Percentiles rank a stretch among this genome's conserved stretches.
Evolutionary conservation across 1,140 invertebrate genomes (phyloP).

Genomic region (Papilio xuthus): DNA sequence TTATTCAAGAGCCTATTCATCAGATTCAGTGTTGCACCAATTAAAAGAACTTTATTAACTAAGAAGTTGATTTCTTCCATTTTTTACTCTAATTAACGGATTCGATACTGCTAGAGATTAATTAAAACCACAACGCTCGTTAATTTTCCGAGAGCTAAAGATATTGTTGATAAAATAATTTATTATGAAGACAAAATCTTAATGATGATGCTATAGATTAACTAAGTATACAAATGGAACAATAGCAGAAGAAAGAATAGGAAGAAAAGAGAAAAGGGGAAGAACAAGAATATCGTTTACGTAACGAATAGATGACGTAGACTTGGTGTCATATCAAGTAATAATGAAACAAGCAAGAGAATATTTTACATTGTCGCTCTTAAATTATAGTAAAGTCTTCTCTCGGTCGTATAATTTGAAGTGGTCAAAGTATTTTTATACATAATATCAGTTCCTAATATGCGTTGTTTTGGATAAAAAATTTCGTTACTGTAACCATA

Average conservation of each 20-base stretch:
- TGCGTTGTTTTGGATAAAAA: too few relatives aligned
- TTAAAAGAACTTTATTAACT: neutral
- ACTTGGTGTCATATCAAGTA: neutral
- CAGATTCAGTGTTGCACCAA: neutral
- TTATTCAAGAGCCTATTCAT: neutral
- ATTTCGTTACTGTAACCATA: neutral
- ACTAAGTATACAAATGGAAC: neutral
- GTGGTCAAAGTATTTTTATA: too few relatives aligned
- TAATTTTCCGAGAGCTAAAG: neutral
- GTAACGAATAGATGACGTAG: neutral
- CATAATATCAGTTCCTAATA: neutral
- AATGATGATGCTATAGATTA: neutral
- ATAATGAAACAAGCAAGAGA: neutral
- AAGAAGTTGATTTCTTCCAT: neutral
- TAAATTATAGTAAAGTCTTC: too few relatives aligned
- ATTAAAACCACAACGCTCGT: neutral
- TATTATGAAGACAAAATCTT: neutral
- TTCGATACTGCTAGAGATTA: neutral
- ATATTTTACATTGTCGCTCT: neutral
- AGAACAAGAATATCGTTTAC: neutral
- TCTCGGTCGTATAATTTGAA: too few relatives aligned
- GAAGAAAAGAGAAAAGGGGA: neutral
- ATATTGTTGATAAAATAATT: constrained; percentile 7
- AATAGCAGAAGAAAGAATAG: neutral
- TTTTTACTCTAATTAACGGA: constrained; percentile 7